Conservation (phyloP, 2,113 vertebrate species). For the Petroica traversi region DNA sequence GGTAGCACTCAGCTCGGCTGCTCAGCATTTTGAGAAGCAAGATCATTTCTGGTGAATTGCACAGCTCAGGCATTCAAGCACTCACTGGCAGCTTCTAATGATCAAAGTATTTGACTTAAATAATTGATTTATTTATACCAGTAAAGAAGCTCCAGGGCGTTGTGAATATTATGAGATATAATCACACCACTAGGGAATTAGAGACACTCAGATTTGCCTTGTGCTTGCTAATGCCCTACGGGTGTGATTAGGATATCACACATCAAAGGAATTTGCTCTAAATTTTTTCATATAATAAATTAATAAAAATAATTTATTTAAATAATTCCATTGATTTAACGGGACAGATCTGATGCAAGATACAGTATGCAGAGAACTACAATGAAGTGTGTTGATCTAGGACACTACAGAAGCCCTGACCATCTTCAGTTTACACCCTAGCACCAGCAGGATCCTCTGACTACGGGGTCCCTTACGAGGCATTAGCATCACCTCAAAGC, state of each 20-base stretch:
- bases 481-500: neutral
- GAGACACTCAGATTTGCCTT: slow-evolving; percentile 52
- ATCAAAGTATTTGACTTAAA: slow-evolving; percentile 73
- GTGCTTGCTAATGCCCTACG: slow-evolving; percentile 42
- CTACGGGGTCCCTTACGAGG: fast-evolving
- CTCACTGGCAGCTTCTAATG: slow-evolving; percentile 31
- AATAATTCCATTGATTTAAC: slow-evolving; percentile 57
- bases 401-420: neutral
- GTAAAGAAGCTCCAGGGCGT: slow-evolving; percentile 49
- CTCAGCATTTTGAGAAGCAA: neutral
- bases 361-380: neutral
- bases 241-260: slow-evolving; percentile 58
- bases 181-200: slow-evolving; percentile 56
- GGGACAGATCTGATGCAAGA: slow-evolving; percentile 36
- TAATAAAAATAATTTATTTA: slow-evolving; percentile 59
- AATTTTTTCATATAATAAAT: slow-evolving; percentile 58
- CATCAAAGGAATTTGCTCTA: slow-evolving; percentile 62
- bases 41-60: neutral
- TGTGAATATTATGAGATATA: slow-evolving; percentile 57
- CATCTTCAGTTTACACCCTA: neutral
- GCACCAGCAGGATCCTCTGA: neutral
- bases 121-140: slow-evolving; percentile 73
- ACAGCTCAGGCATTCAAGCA: slow-evolving; percentile 12
- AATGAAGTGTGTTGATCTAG: neutral
- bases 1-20: neutral